Base-by-base conservation (phyloP, 1,140 invertebrate species). In the Glomeris maerens region DNA sequence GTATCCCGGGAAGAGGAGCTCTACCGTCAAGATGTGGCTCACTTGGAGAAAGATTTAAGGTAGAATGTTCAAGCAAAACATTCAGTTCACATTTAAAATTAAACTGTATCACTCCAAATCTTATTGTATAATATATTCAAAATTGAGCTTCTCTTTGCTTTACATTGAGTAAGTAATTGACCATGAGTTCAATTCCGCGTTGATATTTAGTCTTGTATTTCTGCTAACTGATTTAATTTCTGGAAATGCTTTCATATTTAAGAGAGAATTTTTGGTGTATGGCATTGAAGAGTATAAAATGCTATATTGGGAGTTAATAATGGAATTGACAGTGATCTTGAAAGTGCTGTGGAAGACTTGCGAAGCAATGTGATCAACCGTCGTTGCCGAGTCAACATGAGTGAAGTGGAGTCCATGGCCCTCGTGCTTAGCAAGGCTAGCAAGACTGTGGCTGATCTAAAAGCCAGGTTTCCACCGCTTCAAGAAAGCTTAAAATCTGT, bases 321-420 rank as follows among this genome's bases (percentile, higher is more conserved):
- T n/a, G n/a, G n/a, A 21, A 5, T 42, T 5, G 20, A 5, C 60
- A 83, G 88, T 57, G 91, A 95, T 65, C 72, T 98, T 42, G 93
- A 97, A 70, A 78, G 79, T 25, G 89, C 87, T 3, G 92, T 98
- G 2, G 93, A 97, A 69, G 88, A 92, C 64, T 71, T 97, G 38
- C 75, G 91, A 47, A 84, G 84, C 38, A 93, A 95, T 66, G 92
- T 96, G 0, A 90, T 96, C 42, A 94, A 92, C 69, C 77, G 87
- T 48, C 84, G 91, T 64, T 93, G 88, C 40, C 76, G 90, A 29
- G 91, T 97, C 10, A 95, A 94, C 63, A 92, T 94, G 84, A 79
- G 81, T 0, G 92, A 96, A 64, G 91, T 98, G 1, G 93, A 98
- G 65, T 85, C 86, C 58, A 94, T 97, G 78, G 92, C 92, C 17